Percentiles rank a stretch among this genome's conserved stretches.
phyloP scores from a whole-genome alignment of 2,888 invertebrate genomes.

The Agrotis clavis region DNA sequence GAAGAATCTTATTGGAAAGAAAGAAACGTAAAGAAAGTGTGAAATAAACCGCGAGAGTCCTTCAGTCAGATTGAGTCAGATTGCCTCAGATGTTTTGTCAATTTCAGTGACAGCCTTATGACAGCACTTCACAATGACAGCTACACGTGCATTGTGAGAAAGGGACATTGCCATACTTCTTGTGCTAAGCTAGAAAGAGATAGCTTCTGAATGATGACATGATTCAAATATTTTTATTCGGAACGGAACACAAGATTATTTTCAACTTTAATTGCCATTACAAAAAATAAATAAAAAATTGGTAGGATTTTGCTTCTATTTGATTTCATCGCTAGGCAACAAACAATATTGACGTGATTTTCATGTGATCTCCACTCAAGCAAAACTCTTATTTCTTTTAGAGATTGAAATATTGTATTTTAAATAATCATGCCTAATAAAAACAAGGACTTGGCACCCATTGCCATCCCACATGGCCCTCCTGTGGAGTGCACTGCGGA shows the following conservation, averaged over 20 bases:
- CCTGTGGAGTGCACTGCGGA: conserved; percentile 89
- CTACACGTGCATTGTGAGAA: background rate
- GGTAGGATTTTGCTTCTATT: conserved; percentile 29
- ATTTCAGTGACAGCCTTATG: background rate
- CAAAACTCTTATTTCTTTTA: conserved; percentile 52
- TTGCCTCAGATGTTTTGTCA: too few relatives aligned
- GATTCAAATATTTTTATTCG: background rate
- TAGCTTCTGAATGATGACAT: background rate
- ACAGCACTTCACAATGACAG: background rate
- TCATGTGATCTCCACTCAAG: conserved; percentile 2
- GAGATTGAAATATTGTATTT: conserved; percentile 21
- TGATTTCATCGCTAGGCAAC: conserved; percentile 56
- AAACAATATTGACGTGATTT: conserved; percentile 41
- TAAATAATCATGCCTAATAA: conserved; percentile 77
- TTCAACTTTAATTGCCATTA: background rate
- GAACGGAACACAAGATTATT: background rate
- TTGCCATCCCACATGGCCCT: conserved; percentile 87
- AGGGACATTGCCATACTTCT: background rate
- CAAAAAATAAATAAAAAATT: background rate
- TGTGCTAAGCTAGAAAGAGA: conserved; percentile 1
- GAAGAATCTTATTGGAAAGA: too few relatives aligned
- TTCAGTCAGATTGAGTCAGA: too few relatives aligned
- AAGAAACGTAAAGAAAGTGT: background rate
- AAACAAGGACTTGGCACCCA: conserved; percentile 86
- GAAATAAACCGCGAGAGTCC: background rate